phyloP scores from a whole-genome alignment of 2,797 vertebrate species.

The Nyctibius grandis region DNA sequence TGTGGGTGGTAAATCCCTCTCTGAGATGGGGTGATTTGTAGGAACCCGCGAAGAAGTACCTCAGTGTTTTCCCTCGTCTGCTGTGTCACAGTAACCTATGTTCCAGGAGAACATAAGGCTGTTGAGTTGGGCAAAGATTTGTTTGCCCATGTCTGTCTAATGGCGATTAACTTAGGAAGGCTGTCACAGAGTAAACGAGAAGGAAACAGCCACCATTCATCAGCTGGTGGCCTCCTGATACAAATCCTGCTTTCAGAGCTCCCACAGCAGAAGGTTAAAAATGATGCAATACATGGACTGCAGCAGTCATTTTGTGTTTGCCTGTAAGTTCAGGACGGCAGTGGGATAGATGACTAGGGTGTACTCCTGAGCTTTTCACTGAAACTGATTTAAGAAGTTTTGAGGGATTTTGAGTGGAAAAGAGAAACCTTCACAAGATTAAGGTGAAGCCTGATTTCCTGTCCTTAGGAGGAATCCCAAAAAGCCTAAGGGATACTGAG shows the following conservation, averaged over 20 bases:
- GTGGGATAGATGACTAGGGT: not conserved
- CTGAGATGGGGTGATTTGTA: not conserved
- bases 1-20: not conserved
- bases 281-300: not conserved
- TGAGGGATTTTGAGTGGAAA: not conserved
- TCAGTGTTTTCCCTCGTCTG: not conserved
- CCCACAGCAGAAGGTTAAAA: not conserved
- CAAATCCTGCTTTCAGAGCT: constrained; percentile 35
- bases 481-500: rapidly evolving
- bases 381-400: not conserved
- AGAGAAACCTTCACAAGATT: not conserved
- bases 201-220: constrained; percentile 32
- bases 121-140: not conserved
- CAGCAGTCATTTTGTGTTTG: not conserved
- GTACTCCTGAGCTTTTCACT: not conserved
- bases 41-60: not conserved
- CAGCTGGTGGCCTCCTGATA: not conserved
- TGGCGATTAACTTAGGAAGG: constrained; percentile 12
- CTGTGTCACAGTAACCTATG: not conserved
- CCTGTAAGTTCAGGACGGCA: not conserved
- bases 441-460: not conserved
- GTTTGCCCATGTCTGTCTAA: not conserved
- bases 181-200: not conserved
- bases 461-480: not conserved
- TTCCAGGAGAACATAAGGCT: not conserved